Evolutionary conservation across 2,113 vertebrate species (phyloP).

Genomic region (Tylochromis polylepis): DNA sequence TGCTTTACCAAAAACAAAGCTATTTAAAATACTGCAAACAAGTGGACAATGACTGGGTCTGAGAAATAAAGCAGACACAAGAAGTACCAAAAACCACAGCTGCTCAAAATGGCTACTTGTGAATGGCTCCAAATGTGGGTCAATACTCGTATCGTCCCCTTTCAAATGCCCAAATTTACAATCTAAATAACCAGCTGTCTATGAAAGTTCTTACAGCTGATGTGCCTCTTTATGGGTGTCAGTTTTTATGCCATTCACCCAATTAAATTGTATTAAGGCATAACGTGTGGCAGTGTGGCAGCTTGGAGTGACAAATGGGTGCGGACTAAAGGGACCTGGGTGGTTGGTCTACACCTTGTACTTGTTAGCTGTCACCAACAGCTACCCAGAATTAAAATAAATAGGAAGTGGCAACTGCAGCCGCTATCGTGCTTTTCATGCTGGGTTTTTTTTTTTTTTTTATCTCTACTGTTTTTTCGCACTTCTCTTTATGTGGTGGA

Average conservation of each 20-base stretch:
- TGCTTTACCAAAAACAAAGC: background rate
- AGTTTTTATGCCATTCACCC: background rate
- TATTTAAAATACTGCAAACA: background rate
- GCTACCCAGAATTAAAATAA: background rate
- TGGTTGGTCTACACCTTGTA: background rate
- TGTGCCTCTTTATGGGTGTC: background rate
- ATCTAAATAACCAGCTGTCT: background rate
- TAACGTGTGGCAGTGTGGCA: fast-evolving
- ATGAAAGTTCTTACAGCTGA: background rate
- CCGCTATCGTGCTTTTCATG: background rate
- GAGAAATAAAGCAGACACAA: background rate
- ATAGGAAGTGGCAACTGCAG: background rate
- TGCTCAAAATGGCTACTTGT: background rate
- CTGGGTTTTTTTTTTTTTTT: no score
- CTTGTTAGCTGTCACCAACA: background rate
- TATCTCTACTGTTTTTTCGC: background rate
- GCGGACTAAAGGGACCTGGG: background rate
- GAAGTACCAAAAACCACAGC: background rate
- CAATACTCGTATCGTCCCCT: background rate
- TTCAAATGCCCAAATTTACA: background rate
- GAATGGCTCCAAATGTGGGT: background rate
- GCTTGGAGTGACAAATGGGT: background rate
- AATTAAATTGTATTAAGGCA: background rate
- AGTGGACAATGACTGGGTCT: background rate
- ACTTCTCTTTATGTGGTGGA: background rate